Evolutionary conservation across 2,797 vertebrate species (phyloP).

Genomic region (Lepilemur septentrionalis): DNA sequence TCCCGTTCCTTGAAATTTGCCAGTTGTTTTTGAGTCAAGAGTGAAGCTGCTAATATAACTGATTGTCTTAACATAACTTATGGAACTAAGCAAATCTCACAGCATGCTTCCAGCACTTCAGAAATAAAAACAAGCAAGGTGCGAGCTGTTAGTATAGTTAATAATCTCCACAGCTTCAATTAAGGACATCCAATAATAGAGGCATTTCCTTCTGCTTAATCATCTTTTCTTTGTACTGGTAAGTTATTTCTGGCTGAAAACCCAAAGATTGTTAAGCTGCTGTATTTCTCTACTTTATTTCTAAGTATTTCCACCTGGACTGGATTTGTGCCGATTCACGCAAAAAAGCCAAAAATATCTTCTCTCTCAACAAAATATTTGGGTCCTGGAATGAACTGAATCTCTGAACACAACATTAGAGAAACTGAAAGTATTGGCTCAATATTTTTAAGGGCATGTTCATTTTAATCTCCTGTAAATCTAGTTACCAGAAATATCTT

Average conservation of each 20-base stretch:
- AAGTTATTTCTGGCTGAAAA: conserved; percentile 51
- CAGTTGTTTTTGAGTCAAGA: not conserved
- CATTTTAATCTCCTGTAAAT: conserved; percentile 78
- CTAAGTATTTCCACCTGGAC: conserved; percentile 1
- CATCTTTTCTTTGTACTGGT: conserved; percentile 31
- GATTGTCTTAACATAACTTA: not conserved
- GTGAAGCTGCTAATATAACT: not conserved
- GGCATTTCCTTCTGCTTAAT: not conserved
- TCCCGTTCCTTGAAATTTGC: not conserved
- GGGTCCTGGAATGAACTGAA: not conserved
- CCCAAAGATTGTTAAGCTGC: not conserved
- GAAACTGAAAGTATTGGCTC: conserved; percentile 13
- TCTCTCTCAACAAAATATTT: conserved; percentile 29
- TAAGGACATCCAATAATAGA: not conserved
- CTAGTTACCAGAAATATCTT: conserved; percentile 74
- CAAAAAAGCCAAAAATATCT: not conserved
- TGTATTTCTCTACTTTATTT: conserved; percentile 19
- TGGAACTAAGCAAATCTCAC: not conserved
- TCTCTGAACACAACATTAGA: conserved; percentile 62
- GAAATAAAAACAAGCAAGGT: not conserved
- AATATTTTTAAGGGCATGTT: not conserved
- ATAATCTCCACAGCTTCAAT: not conserved
- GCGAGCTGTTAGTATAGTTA: conserved; percentile 1
- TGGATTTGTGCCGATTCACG: not conserved
- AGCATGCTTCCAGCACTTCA: not conserved